Conservation (phyloP, 2,113 vertebrate species). For the Panurus biarmicus region DNA sequence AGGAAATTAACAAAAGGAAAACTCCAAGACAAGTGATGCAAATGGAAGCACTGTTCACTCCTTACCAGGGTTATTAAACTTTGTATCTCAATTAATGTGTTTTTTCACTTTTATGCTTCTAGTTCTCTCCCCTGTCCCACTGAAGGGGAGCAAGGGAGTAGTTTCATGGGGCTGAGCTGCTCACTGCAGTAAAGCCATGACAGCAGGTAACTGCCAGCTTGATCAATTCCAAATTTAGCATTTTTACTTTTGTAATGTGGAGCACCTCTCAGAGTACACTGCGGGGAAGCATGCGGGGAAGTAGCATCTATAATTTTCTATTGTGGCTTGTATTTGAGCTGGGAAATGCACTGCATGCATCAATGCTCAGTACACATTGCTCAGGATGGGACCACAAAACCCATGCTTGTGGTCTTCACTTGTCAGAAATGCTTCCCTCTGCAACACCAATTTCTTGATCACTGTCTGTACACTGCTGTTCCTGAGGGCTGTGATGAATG, state of each 20-base stretch:
- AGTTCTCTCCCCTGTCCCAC: background rate
- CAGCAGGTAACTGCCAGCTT: background rate
- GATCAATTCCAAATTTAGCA: background rate
- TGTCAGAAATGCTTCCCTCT: background rate
- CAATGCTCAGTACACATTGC: background rate
- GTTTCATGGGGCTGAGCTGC: background rate
- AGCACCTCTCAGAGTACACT: background rate
- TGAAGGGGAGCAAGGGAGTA: background rate
- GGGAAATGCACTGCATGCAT: background rate
- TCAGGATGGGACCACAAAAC: background rate
- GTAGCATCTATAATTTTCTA: background rate
- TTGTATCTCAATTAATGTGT: background rate
- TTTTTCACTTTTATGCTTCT: background rate
- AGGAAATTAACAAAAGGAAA: background rate
- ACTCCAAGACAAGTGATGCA: background rate
- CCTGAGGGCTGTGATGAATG: background rate
- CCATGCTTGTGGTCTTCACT: background rate
- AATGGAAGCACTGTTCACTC: background rate
- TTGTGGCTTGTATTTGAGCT: background rate
- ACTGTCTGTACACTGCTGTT: background rate
- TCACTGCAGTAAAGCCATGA: accelerated
- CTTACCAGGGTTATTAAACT: background rate
- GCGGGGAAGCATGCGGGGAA: accelerated
- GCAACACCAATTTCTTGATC: background rate
- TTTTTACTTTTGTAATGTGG: background rate